Conservation (phyloP, 2,888 invertebrate genomes). For the Hipparchia sbordonii region DNA sequence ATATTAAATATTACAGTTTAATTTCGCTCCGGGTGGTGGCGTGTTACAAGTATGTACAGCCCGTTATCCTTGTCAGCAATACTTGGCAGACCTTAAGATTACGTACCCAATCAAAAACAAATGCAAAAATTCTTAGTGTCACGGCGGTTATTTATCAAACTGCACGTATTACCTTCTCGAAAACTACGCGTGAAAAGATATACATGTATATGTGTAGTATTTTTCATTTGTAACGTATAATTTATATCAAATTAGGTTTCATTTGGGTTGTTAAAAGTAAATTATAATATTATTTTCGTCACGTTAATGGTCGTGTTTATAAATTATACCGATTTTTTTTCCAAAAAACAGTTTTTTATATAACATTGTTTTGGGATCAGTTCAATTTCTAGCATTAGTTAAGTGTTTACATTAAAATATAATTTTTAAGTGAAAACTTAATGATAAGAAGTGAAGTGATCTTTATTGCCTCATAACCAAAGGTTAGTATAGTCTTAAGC, state of each 20-base stretch:
- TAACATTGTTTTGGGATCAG: too few species aligned
- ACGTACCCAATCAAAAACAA: not conserved
- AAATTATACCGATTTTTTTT: not conserved
- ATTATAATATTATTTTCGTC: not conserved
- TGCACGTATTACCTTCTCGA: not conserved
- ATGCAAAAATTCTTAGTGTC: constrained; percentile 2
- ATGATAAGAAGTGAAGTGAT: too few species aligned
- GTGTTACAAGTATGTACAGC: not conserved
- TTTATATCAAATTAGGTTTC: not conserved
- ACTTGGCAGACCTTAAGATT: not conserved
- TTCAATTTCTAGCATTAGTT: too few species aligned
- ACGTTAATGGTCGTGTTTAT: not conserved
- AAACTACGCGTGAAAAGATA: not conserved
- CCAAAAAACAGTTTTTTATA: not conserved
- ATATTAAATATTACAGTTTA: too few species aligned
- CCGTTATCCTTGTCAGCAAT: not conserved
- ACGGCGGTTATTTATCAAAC: not conserved
- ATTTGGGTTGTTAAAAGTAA: not conserved
- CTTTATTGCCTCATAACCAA: too few species aligned
- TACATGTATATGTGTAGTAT: not conserved
- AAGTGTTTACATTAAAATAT: too few species aligned
- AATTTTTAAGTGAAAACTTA: too few species aligned
- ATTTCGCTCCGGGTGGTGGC: not conserved
- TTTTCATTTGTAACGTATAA: not conserved
- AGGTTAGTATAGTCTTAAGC: too few species aligned